Evolutionary conservation across 2,888 invertebrate genomes (phyloP).

Genomic region (Andrena fulva): DNA sequence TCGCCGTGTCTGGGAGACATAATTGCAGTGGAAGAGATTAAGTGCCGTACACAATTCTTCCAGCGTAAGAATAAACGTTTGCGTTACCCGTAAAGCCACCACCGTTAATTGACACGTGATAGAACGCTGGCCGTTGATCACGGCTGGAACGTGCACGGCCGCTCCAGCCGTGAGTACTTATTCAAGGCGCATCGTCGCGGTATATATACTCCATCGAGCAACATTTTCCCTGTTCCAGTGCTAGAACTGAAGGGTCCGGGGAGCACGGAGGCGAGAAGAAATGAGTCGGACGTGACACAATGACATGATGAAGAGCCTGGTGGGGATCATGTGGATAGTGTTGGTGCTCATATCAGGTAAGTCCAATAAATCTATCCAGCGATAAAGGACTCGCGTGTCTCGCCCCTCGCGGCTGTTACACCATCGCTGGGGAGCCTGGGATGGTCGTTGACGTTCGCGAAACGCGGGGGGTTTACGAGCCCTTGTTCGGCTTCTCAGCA

Average conservation of each 20-base stretch:
- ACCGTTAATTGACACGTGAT: slow-evolving; percentile 27
- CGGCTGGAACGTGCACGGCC: slow-evolving; percentile 12
- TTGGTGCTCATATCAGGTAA: slow-evolving; percentile 88
- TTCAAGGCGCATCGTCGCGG: slow-evolving; percentile 37
- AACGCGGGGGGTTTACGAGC: not conserved
- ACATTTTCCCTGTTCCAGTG: slow-evolving; percentile 69
- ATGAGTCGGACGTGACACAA: slow-evolving; percentile 86
- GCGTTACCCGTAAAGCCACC: slow-evolving; percentile 12
- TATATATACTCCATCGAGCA: slow-evolving; percentile 40
- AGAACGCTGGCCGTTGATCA: slow-evolving; percentile 15
- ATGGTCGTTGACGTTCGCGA: slow-evolving; percentile 15
- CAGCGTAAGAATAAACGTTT: slow-evolving; percentile 10
- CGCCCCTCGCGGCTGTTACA: slow-evolving; percentile 12
- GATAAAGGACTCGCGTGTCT: slow-evolving; percentile 29
- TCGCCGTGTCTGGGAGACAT: too few species aligned
- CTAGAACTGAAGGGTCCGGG: slow-evolving; percentile 75
- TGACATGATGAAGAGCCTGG: slow-evolving; percentile 87
- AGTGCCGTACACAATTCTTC: too few species aligned
- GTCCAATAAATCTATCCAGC: slow-evolving; percentile 61
- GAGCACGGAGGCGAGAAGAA: slow-evolving; percentile 79
- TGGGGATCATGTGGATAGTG: slow-evolving; percentile 88
- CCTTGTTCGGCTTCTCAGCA: not conserved
- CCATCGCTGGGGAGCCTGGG: not conserved
- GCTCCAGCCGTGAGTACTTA: slow-evolving; percentile 32
- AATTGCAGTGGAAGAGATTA: too few species aligned